Evolutionary conservation across 2,888 invertebrate species (phyloP).

Genomic region (Lithophane socia): DNA sequence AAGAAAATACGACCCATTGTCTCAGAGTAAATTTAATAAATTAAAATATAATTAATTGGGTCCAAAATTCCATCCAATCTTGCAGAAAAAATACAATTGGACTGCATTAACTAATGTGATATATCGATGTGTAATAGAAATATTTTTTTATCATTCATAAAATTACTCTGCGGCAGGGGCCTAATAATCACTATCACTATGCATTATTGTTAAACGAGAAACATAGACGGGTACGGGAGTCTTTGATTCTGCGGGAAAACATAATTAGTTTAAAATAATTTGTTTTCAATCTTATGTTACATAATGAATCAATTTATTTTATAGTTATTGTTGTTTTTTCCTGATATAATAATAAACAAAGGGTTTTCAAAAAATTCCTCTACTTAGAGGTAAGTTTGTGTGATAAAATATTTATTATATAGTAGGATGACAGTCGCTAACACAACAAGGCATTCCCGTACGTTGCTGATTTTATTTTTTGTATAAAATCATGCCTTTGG

Average conservation of each 20-base stretch:
- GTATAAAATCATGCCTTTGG: constrained; percentile 89
- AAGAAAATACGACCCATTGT: constrained; percentile 77
- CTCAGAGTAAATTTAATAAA: constrained; percentile 84
- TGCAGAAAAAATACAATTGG: constrained; percentile 84
- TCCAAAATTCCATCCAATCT: constrained; percentile 89
- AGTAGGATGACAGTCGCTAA: constrained; percentile 89
- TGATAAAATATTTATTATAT: constrained; percentile 88
- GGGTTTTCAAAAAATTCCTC: constrained; percentile 77
- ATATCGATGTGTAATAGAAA: constrained; percentile 81
- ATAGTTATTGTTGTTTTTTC: constrained; percentile 67
- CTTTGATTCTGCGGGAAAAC: constrained; percentile 88
- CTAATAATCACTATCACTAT: constrained; percentile 76
- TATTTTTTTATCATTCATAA: constrained; percentile 81
- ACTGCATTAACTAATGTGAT: constrained; percentile 85
- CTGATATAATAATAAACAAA: constrained; percentile 63
- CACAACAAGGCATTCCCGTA: constrained; percentile 89
- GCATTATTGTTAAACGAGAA: constrained; percentile 72
- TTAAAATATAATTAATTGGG: constrained; percentile 85
- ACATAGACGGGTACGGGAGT: constrained; percentile 90
- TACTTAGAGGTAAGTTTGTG: constrained; percentile 79
- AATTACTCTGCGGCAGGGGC: constrained; percentile 85
- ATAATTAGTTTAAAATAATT: constrained; percentile 84
- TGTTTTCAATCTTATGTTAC: constrained; percentile 69
- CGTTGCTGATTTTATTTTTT: constrained; percentile 88
- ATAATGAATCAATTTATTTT: constrained; percentile 67